These are phyloP conservation scores for Bucco capensis DNA, from an alignment of 2,113 vertebrate genomes.

Conservation along the genomic window DNA sequence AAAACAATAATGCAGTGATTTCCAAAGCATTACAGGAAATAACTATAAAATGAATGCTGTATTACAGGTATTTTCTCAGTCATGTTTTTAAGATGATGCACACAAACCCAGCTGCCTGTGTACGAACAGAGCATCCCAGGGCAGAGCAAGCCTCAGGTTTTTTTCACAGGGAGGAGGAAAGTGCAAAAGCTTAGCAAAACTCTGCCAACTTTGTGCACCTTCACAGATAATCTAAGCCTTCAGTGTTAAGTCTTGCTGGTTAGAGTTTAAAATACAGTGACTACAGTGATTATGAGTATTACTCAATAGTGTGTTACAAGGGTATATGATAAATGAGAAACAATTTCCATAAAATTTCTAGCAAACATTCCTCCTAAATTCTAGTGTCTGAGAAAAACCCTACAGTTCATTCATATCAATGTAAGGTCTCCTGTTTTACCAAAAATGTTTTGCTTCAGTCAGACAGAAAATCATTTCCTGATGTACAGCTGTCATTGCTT, in stretches of 20 bases:
- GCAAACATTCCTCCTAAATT: neutral
- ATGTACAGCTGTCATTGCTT: constrained; percentile 50
- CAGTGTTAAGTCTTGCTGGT: neutral
- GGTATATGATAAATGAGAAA: neutral
- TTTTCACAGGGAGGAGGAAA: neutral
- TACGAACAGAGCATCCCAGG: neutral
- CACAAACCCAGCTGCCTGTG: neutral
- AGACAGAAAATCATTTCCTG: constrained; percentile 30
- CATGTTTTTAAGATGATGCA: neutral
- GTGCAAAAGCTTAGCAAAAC: neutral
- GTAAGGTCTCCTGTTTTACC: neutral
- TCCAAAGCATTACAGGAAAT: neutral
- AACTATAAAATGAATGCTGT: neutral
- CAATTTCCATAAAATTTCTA: neutral
- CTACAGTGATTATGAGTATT: neutral
- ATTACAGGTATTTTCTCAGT: neutral
- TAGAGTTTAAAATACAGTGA: neutral
- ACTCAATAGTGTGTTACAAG: neutral
- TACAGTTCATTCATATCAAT: neutral
- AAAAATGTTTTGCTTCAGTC: neutral
- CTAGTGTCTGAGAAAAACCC: neutral
- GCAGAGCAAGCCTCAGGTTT: neutral
- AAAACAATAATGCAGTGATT: neutral
- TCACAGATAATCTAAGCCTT: neutral
- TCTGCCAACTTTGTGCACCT: neutral